phyloP scores from a whole-genome alignment of 2,888 invertebrate species.

The Drosophila hawaiiensis region DNA sequence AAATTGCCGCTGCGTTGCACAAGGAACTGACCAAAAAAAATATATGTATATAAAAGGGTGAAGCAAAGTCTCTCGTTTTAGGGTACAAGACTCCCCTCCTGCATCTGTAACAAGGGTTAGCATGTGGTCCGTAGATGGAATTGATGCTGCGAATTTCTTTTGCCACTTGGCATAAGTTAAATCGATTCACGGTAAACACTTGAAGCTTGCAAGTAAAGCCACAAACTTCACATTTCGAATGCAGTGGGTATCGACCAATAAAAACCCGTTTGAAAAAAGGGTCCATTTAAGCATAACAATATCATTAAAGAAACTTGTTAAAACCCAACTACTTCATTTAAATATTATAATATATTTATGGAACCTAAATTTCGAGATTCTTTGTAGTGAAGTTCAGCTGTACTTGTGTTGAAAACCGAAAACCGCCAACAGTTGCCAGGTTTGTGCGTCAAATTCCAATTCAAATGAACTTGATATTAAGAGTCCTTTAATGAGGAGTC shows the following conservation, averaged over 20 bases:
- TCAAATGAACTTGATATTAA: conserved; percentile 71
- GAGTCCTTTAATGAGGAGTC: conserved; percentile 71
- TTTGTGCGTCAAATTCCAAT: conserved; percentile 52
- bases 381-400: neutral
- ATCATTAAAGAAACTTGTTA: neutral
- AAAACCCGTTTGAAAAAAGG: neutral
- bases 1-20: conserved; percentile 69
- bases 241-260: neutral
- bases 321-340: neutral
- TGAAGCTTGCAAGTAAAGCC: conserved; percentile 13
- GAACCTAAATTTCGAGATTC: neutral
- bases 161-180: conserved; percentile 23
- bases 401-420: conserved; percentile 2
- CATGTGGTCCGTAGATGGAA: conserved; percentile 50
- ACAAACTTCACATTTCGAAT: conserved; percentile 2
- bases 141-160: conserved; percentile 65
- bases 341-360: neutral
- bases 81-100: neutral
- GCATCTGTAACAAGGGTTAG: conserved; percentile 25
- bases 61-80: neutral
- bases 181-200: conserved; percentile 33
- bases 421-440: conserved; percentile 25
- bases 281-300: neutral
- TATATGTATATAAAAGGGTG: neutral
- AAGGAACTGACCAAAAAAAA: conserved; percentile 59